A percentile compares a stretch with the other conserved stretches of the same genome.
These are phyloP conservation scores for Beaufortia kweichowensis DNA, from an alignment of 2,113 vertebrate species.

Conservation along the genomic window DNA sequence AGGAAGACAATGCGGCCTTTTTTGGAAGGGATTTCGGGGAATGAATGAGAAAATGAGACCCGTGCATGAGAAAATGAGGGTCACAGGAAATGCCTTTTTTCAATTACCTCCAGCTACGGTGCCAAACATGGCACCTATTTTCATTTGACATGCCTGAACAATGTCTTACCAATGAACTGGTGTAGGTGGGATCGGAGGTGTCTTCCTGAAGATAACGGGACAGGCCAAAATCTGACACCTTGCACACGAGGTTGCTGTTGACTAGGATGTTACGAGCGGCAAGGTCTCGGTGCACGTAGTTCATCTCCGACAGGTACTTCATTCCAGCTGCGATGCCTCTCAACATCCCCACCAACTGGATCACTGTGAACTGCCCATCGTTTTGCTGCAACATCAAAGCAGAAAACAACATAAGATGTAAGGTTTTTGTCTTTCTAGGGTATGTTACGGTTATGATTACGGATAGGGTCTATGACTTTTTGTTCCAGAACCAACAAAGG, in stretches of 20 bases:
- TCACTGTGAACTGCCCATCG: conserved; percentile 96
- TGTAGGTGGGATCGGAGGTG: conserved; percentile 96
- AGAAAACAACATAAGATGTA: not conserved
- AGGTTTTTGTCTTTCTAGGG: no score
- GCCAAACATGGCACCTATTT: conserved; percentile 13
- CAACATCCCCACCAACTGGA: conserved; percentile 98
- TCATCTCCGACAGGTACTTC: conserved; percentile 98
- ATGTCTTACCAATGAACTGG: conserved; percentile 90
- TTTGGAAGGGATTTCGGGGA: not conserved
- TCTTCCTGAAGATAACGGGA: conserved; percentile 97
- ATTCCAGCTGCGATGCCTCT: conserved; percentile 94
- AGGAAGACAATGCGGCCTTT: not conserved
- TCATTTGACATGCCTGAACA: not conserved
- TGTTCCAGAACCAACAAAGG: no score
- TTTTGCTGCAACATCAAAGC: conserved; percentile 82
- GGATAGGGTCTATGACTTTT: no score
- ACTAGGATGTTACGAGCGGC: conserved; percentile 97
- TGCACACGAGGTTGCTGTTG: conserved; percentile 97
- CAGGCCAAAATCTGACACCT: conserved; percentile 96
- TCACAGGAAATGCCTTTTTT: not conserved
- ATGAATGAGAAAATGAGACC: conserved; percentile 1
- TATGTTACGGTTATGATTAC: not conserved
- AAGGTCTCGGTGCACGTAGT: conserved; percentile 94
- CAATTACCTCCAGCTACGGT: not conserved
- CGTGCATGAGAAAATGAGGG: not conserved